These are phyloP conservation scores for Pollenia griseotomentosa DNA, from an alignment of 2,888 invertebrate genomes.

Conservation along the genomic window DNA sequence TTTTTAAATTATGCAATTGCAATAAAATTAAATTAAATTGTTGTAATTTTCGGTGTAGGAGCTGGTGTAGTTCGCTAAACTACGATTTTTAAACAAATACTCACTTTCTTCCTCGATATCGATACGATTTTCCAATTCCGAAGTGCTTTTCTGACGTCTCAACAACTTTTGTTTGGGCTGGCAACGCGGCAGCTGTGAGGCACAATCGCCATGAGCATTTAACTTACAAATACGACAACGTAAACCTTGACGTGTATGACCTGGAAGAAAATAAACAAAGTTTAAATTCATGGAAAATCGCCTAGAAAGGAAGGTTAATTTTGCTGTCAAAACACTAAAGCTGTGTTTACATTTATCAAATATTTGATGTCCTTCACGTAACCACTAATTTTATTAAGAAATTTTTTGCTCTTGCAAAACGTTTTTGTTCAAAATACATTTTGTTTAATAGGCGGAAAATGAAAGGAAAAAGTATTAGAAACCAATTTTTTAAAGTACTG, in stretches of 20 bases:
- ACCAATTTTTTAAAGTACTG: no score
- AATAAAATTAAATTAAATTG: neutral
- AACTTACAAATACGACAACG: conserved; percentile 95
- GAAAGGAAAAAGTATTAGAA: no score
- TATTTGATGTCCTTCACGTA: no score
- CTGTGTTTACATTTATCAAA: no score
- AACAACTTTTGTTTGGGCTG: conserved; percentile 93
- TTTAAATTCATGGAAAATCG: no score
- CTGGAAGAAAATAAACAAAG: conserved; percentile 83
- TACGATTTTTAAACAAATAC: conserved; percentile 81
- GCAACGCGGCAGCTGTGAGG: conserved; percentile 92
- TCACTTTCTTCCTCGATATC: conserved; percentile 93
- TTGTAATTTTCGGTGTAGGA: neutral
- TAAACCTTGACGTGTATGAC: conserved; percentile 95
- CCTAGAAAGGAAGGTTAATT: neutral
- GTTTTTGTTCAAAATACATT: no score
- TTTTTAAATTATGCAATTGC: conserved; percentile 23
- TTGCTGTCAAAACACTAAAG: neutral
- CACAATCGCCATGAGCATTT: conserved; percentile 95
- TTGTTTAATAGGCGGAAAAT: no score
- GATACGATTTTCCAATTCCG: conserved; percentile 90
- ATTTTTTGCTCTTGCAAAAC: no score
- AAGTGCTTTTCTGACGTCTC: conserved; percentile 94
- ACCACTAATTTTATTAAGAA: no score
- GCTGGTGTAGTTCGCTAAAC: neutral